A percentile compares a stretch with the other conserved stretches of the same genome.
Conservation (phyloP, 2,797 vertebrate genomes). For the Mus caroli region DNA sequence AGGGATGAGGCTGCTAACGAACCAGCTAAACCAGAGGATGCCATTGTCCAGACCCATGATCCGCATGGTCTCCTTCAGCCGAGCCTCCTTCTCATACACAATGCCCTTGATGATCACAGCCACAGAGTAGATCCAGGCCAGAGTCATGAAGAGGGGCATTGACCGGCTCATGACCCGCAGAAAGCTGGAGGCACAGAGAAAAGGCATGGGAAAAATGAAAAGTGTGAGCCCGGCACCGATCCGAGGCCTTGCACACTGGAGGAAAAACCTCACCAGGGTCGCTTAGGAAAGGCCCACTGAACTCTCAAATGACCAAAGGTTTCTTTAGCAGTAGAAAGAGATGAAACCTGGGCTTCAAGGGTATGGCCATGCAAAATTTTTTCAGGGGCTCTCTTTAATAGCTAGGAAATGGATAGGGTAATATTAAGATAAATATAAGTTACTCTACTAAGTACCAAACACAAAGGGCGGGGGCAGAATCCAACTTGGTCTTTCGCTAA, state of each 20-base stretch:
- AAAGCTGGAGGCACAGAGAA: conserved; percentile 90
- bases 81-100: conserved; percentile 98
- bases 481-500: background rate
- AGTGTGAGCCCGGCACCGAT: background rate
- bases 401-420: background rate
- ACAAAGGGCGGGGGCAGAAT: background rate
- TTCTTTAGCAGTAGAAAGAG: background rate
- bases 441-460: conserved; percentile 32
- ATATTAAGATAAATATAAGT: background rate
- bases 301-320: background rate
- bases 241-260: background rate
- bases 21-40: conserved; percentile 98
- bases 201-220: background rate
- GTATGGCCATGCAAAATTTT: background rate
- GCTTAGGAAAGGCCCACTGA: background rate
- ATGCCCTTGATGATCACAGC: conserved; percentile 99
- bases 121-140: conserved; percentile 99
- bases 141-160: conserved; percentile 98
- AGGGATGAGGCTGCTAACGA: conserved; percentile 97
- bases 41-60: conserved; percentile 98
- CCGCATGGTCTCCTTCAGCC: conserved; percentile 98
- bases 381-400: background rate
- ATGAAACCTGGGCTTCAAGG: background rate
- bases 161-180: conserved; percentile 97
- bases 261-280: background rate